These are phyloP conservation scores for Lordiphosa fenestrarum DNA, from an alignment of 2,888 invertebrate genomes.

Conservation along the genomic window DNA sequence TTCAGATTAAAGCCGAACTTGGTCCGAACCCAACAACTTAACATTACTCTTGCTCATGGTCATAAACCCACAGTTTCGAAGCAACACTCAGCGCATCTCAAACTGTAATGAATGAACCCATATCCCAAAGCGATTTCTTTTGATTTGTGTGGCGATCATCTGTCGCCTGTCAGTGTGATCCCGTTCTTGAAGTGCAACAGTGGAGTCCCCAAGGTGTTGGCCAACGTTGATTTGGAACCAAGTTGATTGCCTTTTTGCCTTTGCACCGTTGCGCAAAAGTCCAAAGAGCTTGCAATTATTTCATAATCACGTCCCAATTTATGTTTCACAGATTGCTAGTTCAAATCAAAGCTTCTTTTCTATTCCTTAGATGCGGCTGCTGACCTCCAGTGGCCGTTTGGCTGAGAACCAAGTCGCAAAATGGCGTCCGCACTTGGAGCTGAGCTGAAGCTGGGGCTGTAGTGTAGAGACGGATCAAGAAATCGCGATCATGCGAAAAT, in stretches of 20 bases:
- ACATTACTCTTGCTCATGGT: no score
- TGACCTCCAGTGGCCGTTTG: constrained; percentile 56
- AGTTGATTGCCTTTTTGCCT: constrained; percentile 30
- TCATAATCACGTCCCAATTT: constrained; percentile 77
- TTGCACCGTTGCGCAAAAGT: constrained; percentile 48
- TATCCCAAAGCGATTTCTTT: constrained; percentile 33
- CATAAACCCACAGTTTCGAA: no score
- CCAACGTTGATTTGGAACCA: constrained; percentile 9
- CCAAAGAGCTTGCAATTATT: constrained; percentile 67
- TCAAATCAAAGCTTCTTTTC: constrained; percentile 71
- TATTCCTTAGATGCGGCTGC: constrained; percentile 57
- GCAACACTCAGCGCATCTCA: no score
- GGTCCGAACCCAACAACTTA: no score
- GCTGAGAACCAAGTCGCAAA: constrained; percentile 65
- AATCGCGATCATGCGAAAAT: constrained; percentile 76
- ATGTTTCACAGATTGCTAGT: constrained; percentile 58
- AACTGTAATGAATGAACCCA: no score
- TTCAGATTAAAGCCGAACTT: no score
- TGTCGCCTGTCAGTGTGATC: constrained; percentile 63
- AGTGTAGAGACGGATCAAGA: constrained; percentile 49
- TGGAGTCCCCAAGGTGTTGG: constrained; percentile 32
- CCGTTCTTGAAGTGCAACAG: constrained; percentile 39
- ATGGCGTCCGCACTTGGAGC: constrained; percentile 52
- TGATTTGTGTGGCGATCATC: constrained; percentile 38
- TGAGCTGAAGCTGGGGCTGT: constrained; percentile 34